Evolutionary conservation across 1,140 invertebrate genomes (phyloP).

Genomic region (Penaeus chinensis): DNA sequence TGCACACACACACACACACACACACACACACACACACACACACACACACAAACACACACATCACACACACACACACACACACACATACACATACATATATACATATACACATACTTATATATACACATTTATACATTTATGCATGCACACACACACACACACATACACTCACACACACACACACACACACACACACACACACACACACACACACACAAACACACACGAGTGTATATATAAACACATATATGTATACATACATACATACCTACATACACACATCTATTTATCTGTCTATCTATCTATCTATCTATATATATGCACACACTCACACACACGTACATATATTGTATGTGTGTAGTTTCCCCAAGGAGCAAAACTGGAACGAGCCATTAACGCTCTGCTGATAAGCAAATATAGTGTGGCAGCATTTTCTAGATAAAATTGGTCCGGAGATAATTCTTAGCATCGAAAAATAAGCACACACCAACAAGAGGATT

Average conservation of each 20-base stretch:
- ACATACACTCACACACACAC: neutral
- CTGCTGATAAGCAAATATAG: too few relatives aligned
- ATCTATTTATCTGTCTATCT: neutral
- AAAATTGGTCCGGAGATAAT: too few relatives aligned
- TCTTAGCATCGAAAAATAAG: too few relatives aligned
- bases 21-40: neutral
- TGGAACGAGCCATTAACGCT: too few relatives aligned
- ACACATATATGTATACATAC: neutral
- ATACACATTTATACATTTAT: neutral
- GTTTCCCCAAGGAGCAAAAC: too few relatives aligned
- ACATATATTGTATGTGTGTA: neutral
- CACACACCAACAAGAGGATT: too few relatives aligned
- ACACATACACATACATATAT: neutral
- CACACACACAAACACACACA: neutral
- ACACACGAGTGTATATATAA: neutral
- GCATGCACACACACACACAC: neutral
- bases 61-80: too few relatives aligned
- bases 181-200: neutral
- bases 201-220: neutral
- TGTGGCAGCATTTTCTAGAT: too few relatives aligned
- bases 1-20: neutral
- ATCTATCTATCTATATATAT: conserved; percentile 16
- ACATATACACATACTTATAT: neutral
- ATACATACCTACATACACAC: neutral
- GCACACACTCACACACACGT: neutral